Evolutionary conservation across 2,888 invertebrate species (phyloP).

Genomic region (Anorthoa munda): DNA sequence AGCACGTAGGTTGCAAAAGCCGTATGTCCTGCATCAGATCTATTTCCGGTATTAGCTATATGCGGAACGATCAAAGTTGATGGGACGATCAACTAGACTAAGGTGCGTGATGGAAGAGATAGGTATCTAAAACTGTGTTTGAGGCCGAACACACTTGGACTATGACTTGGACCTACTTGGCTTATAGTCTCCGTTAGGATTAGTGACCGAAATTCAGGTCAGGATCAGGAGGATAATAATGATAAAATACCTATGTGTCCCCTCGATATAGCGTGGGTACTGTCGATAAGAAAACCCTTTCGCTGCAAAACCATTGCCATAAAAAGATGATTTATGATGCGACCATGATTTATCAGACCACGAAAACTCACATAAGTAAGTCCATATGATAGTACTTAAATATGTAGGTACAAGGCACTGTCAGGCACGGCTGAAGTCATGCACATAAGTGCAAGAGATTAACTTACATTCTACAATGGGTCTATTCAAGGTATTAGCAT

Average conservation of each 20-base stretch:
- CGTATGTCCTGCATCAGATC: too few species aligned
- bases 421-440: slow-evolving; percentile 30
- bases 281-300: background rate
- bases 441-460: slow-evolving; percentile 34
- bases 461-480: background rate
- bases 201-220: background rate
- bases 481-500: background rate
- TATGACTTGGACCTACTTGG: too few species aligned
- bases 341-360: slow-evolving; percentile 3
- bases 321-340: background rate
- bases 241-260: background rate
- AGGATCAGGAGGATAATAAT: too few species aligned
- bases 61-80: too few species aligned
- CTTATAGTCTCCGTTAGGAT: too few species aligned
- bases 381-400: background rate
- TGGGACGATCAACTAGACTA: too few species aligned
- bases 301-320: slow-evolving; percentile 4
- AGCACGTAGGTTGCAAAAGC: too few species aligned
- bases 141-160: too few species aligned
- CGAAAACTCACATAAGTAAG: background rate
- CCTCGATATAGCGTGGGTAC: background rate
- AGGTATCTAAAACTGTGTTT: too few species aligned
- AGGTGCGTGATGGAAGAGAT: too few species aligned
- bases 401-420: slow-evolving; percentile 17
- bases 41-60: too few species aligned